phyloP scores from a whole-genome alignment of 1,140 invertebrate genomes.

The Xylocopa sonorina region DNA sequence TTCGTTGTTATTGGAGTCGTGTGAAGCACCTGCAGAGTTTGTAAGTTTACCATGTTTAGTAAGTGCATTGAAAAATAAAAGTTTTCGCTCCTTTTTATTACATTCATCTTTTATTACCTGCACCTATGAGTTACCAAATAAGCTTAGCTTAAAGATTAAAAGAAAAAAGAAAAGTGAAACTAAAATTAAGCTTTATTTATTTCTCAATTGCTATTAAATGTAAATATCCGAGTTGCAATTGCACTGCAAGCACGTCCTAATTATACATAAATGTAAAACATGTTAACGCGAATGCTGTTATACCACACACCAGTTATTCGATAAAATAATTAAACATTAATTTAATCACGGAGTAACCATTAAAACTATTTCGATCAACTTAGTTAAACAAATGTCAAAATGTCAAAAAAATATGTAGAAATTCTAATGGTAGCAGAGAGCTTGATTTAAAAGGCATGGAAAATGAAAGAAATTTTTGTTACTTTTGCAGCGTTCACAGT shows the following conservation, averaged over 20 bases:
- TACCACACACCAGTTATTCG: background rate
- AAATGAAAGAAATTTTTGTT: background rate
- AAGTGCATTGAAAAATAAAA: constrained; percentile 39
- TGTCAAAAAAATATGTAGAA: too few species aligned
- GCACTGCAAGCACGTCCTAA: background rate
- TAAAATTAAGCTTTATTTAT: too few species aligned
- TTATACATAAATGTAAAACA: background rate
- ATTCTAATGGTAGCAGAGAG: background rate
- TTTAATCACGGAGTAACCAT: too few species aligned
- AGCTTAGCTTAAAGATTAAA: too few species aligned
- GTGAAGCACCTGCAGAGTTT: constrained; percentile 48
- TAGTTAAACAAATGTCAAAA: background rate
- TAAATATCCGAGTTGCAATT: background rate
- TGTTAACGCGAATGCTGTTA: background rate
- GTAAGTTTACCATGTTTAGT: constrained; percentile 26
- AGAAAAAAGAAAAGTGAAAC: too few species aligned
- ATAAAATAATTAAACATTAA: background rate
- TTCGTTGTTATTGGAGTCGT: constrained; percentile 59
- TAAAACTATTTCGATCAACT: background rate
- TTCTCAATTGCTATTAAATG: too few species aligned
- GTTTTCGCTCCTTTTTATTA: background rate
- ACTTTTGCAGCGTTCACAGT: background rate
- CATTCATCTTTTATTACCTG: background rate
- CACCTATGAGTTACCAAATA: background rate
- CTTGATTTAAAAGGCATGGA: background rate